Evolutionary conservation across 2,113 vertebrate species (phyloP).

Genomic region (Neolamprologus modestus): DNA sequence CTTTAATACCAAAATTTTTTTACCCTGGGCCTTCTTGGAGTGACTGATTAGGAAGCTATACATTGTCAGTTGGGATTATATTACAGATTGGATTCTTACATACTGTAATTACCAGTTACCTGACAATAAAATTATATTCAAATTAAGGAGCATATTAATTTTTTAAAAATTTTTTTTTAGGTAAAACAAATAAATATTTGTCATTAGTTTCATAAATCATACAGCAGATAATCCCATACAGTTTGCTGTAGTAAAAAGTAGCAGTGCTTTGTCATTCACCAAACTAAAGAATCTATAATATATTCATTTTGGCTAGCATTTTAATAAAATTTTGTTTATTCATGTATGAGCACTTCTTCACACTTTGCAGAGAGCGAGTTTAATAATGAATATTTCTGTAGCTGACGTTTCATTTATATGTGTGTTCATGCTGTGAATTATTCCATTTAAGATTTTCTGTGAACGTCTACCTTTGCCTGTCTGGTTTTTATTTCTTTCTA

Average conservation of each 20-base stretch:
- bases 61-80: background rate
- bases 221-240: background rate
- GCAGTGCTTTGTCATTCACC: background rate
- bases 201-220: background rate
- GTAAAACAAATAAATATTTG: background rate
- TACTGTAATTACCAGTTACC: background rate
- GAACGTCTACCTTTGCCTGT: background rate
- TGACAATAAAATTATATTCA: background rate
- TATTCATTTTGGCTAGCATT: background rate
- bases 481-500: background rate
- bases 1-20: background rate
- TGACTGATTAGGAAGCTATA: background rate
- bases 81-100: background rate
- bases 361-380: background rate
- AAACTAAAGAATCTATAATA: background rate
- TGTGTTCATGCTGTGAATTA: background rate
- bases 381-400: constrained; percentile 4
- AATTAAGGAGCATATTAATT: background rate
- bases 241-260: background rate
- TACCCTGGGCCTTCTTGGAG: background rate
- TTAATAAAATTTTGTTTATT: background rate
- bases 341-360: background rate
- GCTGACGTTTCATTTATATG: background rate
- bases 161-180: rapidly evolving
- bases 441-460: background rate